Percentiles rank a stretch among this genome's conserved stretches.
Evolutionary conservation across 2,888 invertebrate genomes (phyloP).

Genomic region (Trachelus stipa): DNA sequence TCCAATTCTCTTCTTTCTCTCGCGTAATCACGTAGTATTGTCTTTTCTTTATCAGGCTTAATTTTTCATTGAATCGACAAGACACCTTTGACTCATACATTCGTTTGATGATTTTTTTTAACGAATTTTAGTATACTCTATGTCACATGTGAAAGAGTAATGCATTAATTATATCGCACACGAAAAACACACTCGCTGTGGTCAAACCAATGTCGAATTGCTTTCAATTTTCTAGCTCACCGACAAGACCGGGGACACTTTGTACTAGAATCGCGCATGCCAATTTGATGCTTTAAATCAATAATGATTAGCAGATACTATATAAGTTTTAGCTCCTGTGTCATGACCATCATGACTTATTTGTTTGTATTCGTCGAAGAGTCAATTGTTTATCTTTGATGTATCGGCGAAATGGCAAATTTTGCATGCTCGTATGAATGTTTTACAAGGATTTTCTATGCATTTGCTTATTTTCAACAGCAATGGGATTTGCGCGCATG

Average conservation of each 20-base stretch:
- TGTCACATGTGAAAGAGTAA: neutral
- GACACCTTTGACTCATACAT: neutral
- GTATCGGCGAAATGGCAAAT: neutral
- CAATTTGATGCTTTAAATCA: neutral
- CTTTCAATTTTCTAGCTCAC: neutral
- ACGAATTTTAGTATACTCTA: neutral
- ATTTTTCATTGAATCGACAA: neutral
- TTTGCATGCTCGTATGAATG: neutral
- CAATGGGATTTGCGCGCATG: neutral
- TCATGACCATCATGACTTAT: no score
- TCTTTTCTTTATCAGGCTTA: neutral
- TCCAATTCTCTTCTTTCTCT: neutral
- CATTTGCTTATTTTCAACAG: neutral
- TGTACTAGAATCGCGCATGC: neutral
- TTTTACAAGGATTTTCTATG: no score
- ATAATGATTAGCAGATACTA: neutral
- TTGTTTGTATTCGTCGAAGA: no score
- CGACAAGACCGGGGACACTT: neutral
- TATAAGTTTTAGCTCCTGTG: no score
- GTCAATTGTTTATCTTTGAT: neutral
- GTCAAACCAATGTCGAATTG: constrained; percentile 24
- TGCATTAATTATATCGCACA: constrained; percentile 1
- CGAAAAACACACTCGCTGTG: constrained; percentile 27
- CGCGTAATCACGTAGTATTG: neutral
- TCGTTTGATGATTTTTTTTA: constrained; percentile 11